A percentile compares a stretch with the other conserved stretches of the same genome.
Evolutionary conservation across 2,113 vertebrate species (phyloP).

Genomic region (Accipiter virgatus): DNA sequence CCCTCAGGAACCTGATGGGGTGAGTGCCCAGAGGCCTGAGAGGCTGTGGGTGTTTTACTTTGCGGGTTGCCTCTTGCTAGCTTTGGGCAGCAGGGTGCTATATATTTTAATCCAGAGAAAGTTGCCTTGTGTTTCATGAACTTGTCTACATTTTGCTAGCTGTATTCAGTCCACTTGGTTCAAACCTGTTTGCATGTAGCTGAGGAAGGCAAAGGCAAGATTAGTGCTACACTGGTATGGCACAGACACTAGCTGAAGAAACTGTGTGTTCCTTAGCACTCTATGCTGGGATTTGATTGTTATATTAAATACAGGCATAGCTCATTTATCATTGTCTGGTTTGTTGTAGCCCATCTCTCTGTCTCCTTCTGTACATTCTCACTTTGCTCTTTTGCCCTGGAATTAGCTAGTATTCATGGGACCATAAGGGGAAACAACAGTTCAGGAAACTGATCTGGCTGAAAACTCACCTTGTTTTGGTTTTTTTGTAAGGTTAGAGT

Average conservation of each 20-base stretch:
- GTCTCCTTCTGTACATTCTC: neutral
- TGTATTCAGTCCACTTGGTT: neutral
- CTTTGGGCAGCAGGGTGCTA: neutral
- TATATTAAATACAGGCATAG: neutral
- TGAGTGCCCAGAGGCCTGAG: neutral
- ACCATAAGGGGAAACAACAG: neutral
- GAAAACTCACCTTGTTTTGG: neutral
- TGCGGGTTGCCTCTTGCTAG: neutral
- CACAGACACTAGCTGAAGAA: neutral
- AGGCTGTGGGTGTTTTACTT: neutral
- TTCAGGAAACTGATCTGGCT: neutral
- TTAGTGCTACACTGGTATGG: accelerated
- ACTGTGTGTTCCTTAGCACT: neutral
- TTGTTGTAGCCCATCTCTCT: neutral
- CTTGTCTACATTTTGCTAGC: neutral
- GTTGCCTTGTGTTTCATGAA: neutral
- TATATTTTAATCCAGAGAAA: neutral
- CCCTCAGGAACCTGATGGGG: accelerated
- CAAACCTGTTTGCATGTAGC: neutral
- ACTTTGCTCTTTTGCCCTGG: neutral
- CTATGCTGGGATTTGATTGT: neutral
- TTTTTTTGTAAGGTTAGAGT: neutral
- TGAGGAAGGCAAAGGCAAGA: neutral
- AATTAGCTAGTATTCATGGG: neutral
- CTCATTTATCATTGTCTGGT: neutral